phyloP scores from a whole-genome alignment of 2,113 vertebrate species.

The Myrmophylax atrothorax region DNA sequence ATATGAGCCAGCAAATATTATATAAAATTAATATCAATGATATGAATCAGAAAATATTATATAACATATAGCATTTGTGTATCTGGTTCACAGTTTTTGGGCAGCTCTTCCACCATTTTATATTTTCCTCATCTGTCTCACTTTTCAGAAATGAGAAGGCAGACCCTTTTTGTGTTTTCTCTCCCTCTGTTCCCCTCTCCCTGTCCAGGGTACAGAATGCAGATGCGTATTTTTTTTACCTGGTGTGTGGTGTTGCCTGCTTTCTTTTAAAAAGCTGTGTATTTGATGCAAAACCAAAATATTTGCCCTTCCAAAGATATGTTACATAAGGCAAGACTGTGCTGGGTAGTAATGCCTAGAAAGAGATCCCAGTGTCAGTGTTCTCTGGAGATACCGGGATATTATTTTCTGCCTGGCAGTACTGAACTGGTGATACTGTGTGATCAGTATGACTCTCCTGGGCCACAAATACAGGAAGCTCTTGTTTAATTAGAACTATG shows the following conservation, averaged over 20 bases:
- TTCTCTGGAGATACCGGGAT: not conserved
- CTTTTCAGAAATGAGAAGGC: not conserved
- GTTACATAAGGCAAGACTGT: not conserved
- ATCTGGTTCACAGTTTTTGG: not conserved
- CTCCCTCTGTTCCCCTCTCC: rapidly evolving
- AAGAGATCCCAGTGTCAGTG: not conserved
- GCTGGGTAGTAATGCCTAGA: not conserved
- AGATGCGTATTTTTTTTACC: not conserved
- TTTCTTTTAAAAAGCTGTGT: not conserved
- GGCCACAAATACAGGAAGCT: not conserved
- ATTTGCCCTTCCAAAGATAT: not conserved
- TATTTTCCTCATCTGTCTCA: not conserved
- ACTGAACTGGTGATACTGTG: not conserved
- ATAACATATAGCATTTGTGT: not conserved
- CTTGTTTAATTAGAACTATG: not conserved
- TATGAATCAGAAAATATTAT: not conserved
- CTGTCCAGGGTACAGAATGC: not conserved
- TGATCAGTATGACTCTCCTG: not conserved
- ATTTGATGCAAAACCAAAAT: not conserved
- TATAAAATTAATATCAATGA: not conserved
- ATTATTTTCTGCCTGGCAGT: conserved; percentile 3
- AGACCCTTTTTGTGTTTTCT: not conserved
- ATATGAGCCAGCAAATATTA: not conserved
- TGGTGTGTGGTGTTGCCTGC: not conserved
- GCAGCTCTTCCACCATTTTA: not conserved